phyloP scores from a whole-genome alignment of 2,797 vertebrate genomes.

The Clarias laeviceps region DNA sequence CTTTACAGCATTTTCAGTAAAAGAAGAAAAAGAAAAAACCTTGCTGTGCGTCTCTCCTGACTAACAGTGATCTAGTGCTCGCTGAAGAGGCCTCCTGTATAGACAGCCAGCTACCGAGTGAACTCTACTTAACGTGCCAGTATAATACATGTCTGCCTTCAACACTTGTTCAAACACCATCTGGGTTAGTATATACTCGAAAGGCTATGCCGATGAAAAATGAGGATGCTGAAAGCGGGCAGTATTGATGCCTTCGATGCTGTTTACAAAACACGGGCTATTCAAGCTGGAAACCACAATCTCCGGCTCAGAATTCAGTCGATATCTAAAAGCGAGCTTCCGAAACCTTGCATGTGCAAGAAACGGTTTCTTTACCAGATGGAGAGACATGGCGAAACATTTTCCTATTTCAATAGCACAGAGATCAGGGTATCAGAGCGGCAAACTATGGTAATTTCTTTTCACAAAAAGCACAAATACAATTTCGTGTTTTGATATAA shows the following conservation, averaged over 20 bases:
- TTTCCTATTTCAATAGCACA: neutral
- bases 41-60: neutral
- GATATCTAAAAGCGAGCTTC: constrained; percentile 37
- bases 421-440: neutral
- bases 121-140: constrained; percentile 40
- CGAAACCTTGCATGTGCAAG: neutral
- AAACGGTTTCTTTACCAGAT: neutral
- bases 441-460: neutral
- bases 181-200: constrained; percentile 46
- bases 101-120: constrained; percentile 35
- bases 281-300: constrained; percentile 37
- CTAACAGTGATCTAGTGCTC: constrained; percentile 33
- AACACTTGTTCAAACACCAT: constrained; percentile 55
- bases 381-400: neutral
- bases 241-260: constrained; percentile 44
- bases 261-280: constrained; percentile 43
- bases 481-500: neutral
- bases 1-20: constrained; percentile 5
- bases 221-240: constrained; percentile 31
- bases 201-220: constrained; percentile 50
- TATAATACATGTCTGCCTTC: constrained; percentile 40
- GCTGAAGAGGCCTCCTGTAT: constrained; percentile 26
- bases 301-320: constrained; percentile 41
- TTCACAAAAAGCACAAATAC: too few species aligned
- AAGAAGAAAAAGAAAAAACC: neutral